phyloP scores from a whole-genome alignment of 2,113 vertebrate genomes.

The Elephantulus edwardii region DNA sequence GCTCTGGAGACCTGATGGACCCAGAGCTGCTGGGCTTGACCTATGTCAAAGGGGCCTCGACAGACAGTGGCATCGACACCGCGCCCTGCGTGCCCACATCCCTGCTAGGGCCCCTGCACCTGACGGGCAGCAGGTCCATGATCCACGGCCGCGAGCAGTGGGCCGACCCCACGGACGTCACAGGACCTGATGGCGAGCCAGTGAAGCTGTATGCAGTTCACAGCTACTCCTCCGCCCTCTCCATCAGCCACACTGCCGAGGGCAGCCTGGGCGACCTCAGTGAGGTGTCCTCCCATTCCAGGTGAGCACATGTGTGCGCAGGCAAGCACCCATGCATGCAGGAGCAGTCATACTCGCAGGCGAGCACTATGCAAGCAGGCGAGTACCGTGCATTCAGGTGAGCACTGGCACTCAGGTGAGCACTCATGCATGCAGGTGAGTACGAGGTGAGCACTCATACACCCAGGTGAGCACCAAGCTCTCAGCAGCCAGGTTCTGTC shows the following conservation, averaged over 20 bases:
- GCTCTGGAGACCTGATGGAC: constrained; percentile 96
- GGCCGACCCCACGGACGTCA: constrained; percentile 84
- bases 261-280: constrained; percentile 94
- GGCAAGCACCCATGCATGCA: fast-evolving
- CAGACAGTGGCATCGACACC: constrained; percentile 96
- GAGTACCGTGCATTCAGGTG: too few species aligned
- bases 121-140: constrained; percentile 84
- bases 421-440: too few species aligned
- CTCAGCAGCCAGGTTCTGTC: too few species aligned
- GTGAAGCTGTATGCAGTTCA: constrained; percentile 89
- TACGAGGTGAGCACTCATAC: too few species aligned
- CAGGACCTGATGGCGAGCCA: constrained; percentile 86
- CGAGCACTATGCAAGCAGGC: too few species aligned
- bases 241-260: constrained; percentile 83
- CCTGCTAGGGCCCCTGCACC: constrained; percentile 81
- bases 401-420: too few species aligned
- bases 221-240: constrained; percentile 86
- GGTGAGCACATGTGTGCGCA: constrained; percentile 85
- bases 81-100: constrained; percentile 89
- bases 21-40: constrained; percentile 93
- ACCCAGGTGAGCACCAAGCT: too few species aligned
- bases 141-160: constrained; percentile 90
- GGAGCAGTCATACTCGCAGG: too few species aligned
- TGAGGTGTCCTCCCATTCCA: constrained; percentile 94
- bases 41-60: constrained; percentile 95